These are phyloP conservation scores for Drosophila histrio DNA, from an alignment of 2,888 invertebrate species.

Conservation along the genomic window DNA sequence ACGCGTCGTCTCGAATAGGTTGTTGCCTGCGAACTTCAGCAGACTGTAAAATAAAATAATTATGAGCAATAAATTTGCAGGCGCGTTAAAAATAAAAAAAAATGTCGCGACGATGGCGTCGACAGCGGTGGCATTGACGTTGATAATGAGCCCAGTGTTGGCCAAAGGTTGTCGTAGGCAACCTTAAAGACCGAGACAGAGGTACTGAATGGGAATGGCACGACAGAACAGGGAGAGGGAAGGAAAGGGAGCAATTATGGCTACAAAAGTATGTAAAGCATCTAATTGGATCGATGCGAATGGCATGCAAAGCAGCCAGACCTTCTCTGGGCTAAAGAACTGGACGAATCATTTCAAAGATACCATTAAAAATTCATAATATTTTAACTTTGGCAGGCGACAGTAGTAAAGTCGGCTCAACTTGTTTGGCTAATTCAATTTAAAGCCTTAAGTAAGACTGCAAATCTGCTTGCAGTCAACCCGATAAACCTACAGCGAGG, in stretches of 20 bases:
- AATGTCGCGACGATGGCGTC: constrained; percentile 50
- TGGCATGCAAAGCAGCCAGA: constrained; percentile 36
- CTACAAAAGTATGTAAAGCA: constrained; percentile 38
- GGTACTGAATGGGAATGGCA: neutral
- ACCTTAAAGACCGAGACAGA: constrained; percentile 24
- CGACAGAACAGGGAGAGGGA: no score
- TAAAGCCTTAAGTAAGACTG: constrained; percentile 30
- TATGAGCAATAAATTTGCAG: constrained; percentile 72
- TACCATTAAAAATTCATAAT: constrained; percentile 69
- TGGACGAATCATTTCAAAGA: constrained; percentile 27
- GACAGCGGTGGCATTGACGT: constrained; percentile 29
- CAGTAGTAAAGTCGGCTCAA: neutral
- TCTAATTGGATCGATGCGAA: constrained; percentile 77
- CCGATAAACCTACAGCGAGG: constrained; percentile 10
- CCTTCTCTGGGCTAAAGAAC: neutral
- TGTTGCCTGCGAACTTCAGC: constrained; percentile 73
- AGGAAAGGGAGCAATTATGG: constrained; percentile 50
- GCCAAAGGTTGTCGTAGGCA: constrained; percentile 57
- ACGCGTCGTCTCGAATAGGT: constrained; percentile 45
- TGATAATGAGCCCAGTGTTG: constrained; percentile 58
- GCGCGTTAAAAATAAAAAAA: constrained; percentile 28
- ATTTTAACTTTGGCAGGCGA: constrained; percentile 26
- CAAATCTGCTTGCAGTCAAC: constrained; percentile 52
- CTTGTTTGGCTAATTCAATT: constrained; percentile 67
- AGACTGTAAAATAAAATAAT: constrained; percentile 79